A percentile compares a stretch with the other conserved stretches of the same genome.
Evolutionary conservation across 2,888 invertebrate species (phyloP).

Genomic region (Erebia aethiops): DNA sequence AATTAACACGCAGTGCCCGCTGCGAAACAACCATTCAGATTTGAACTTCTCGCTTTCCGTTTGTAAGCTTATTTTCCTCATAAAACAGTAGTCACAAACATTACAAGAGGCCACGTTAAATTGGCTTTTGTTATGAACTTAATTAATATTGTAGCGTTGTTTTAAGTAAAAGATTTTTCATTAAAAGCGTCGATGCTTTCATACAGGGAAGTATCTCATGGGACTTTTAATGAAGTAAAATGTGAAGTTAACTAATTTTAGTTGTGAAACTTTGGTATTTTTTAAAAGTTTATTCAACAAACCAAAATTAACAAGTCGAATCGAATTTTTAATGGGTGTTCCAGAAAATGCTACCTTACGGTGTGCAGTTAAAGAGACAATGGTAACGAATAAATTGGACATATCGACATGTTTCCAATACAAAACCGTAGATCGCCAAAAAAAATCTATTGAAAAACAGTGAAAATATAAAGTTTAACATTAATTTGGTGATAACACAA

Average conservation of each 20-base stretch:
- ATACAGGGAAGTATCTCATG: not conserved
- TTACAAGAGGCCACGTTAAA: slow-evolving; percentile 16
- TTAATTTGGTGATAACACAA: too few species aligned
- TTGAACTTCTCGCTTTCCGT: slow-evolving; percentile 39
- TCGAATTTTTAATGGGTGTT: too few species aligned
- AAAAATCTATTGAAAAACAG: too few species aligned
- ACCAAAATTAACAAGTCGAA: too few species aligned
- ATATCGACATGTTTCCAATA: too few species aligned
- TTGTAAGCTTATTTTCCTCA: not conserved
- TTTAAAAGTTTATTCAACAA: not conserved
- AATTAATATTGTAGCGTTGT: slow-evolving; percentile 23
- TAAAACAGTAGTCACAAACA: not conserved
- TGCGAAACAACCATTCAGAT: slow-evolving; percentile 46
- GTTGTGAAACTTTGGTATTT: not conserved
- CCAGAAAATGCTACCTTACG: too few species aligned
- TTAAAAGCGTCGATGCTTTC: slow-evolving; percentile 4
- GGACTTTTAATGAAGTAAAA: not conserved
- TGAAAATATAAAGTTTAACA: too few species aligned
- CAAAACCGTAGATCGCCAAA: too few species aligned
- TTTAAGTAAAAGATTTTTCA: slow-evolving; percentile 33
- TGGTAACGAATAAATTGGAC: too few species aligned
- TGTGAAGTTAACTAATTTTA: not conserved
- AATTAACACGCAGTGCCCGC: slow-evolving; percentile 54
- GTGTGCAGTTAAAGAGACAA: too few species aligned
- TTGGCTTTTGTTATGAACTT: slow-evolving; percentile 20